Percentiles rank a stretch among this genome's conserved stretches.
phyloP scores from a whole-genome alignment of 2,888 invertebrate genomes.

The Ochropacha duplaris region DNA sequence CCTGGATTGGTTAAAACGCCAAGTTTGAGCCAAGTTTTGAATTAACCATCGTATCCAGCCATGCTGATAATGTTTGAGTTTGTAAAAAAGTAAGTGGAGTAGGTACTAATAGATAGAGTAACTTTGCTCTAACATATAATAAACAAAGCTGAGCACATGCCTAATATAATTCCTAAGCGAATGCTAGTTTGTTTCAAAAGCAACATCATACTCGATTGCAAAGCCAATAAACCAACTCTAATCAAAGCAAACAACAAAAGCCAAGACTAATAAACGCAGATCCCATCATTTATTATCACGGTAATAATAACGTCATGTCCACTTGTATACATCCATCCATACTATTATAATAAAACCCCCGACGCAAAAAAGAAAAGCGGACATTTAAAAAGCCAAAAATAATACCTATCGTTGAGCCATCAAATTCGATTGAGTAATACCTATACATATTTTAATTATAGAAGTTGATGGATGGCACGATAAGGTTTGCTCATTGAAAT shows the following conservation, averaged over 20 bases:
- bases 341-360: too few species aligned
- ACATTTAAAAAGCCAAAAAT: too few species aligned
- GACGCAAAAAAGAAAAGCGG: too few species aligned
- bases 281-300: neutral
- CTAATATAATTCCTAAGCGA: neutral
- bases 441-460: too few species aligned
- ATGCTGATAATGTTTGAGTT: neutral
- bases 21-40: constrained; percentile 58
- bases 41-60: constrained; percentile 35
- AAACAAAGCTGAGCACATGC: too few species aligned
- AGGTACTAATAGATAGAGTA: too few species aligned
- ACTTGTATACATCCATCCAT: neutral
- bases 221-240: neutral
- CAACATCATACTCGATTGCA: neutral
- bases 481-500: too few species aligned
- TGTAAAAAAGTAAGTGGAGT: too few species aligned
- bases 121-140: neutral
- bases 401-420: too few species aligned
- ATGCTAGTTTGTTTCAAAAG: neutral
- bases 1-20: constrained; percentile 22
- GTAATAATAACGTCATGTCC: constrained; percentile 2
- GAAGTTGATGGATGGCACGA: too few species aligned
- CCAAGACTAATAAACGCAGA: neutral
- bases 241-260: constrained; percentile 2
- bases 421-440: too few species aligned